A percentile compares a stretch with the other conserved stretches of the same genome.
Evolutionary conservation across 2,888 invertebrate genomes (phyloP).

Genomic region (Caenorhabditis doughertyi): DNA sequence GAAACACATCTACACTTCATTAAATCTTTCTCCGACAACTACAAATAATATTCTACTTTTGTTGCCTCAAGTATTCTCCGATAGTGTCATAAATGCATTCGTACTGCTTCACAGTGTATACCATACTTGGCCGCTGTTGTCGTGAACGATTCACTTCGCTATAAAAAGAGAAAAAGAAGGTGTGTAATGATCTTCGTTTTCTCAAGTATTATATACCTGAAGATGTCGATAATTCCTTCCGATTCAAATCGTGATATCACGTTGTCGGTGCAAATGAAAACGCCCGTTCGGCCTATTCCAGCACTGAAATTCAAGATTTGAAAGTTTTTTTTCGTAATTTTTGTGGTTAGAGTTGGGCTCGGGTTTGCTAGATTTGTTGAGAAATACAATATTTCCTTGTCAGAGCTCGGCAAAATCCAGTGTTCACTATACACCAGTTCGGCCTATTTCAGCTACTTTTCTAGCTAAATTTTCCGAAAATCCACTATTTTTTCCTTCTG

Average conservation of each 20-base stretch:
- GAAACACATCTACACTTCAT: conserved; percentile 14
- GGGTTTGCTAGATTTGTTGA: no score
- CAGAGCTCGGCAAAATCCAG: no score
- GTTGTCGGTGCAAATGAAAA: conserved; percentile 74
- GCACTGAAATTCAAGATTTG: conserved; percentile 79
- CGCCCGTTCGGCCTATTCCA: conserved; percentile 81
- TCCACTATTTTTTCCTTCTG: no score
- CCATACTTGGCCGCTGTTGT: conserved; percentile 63
- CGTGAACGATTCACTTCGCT: conserved; percentile 64
- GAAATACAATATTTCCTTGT: no score
- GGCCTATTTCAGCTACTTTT: no score
- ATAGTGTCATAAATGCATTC: conserved; percentile 64
- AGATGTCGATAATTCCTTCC: conserved; percentile 69
- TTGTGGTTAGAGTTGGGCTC: no score
- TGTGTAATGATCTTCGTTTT: neutral
- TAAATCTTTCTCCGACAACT: neutral
- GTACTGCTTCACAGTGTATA: conserved; percentile 58
- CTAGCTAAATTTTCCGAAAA: no score
- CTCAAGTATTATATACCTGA: conserved; percentile 51
- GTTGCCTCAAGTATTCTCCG: conserved; percentile 51
- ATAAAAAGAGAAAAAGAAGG: neutral
- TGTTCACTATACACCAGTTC: no score
- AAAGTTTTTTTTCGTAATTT: neutral
- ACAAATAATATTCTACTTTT: neutral
- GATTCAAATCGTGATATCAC: conserved; percentile 60